Evolutionary conservation across 2,888 invertebrate genomes (phyloP), one percentile per base, ranked within the genome.

Genomic region (Mayetiola destructor): DNA sequence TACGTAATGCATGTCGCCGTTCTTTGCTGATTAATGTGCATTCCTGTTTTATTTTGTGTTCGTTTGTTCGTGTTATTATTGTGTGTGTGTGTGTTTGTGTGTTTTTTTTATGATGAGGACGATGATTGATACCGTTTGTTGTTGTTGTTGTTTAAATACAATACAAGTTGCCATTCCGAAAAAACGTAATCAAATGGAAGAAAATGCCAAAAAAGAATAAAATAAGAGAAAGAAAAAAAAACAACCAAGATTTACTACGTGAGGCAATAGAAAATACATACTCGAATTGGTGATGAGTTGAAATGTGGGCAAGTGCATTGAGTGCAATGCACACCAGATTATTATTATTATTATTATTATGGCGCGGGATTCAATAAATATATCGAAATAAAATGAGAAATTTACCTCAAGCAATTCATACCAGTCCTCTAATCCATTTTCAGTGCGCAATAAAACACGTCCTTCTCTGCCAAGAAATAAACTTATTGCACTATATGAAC

Each of bases 11-110:
- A 63, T 75, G 74, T 57, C 81, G 71, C 48, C 81, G 72, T 65
- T 80, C 80, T 66, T 81, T 81, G 62, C 81, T 81, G 61, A 76
- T 77, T 64, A 78, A 67, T 62, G 77, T 79, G 65, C 81, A 81
- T 68, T 81, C 81, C 74, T 77, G 23, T 10, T 54, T 10, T 5
- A 53, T n/a, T 53, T 27, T 29, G 6, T 10, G 23, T 53, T 27
- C 16, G 6, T 27, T 16, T 29, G n/a, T n/a, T 29, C 9, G 20
- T n/a, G n/a, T n/a, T n/a, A n/a, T n/a, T n/a, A n/a, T n/a, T 39
- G 39, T 9, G 16, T 39, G 16, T 16, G 12, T 4, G 12, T 36
- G 16, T 39, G 39, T 39, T 36, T 14, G 5, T 36, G 12, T 14
- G 5, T 36, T 36, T 14, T 9, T 36, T 4, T 16, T 12, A 16